Conservation (phyloP, 92 coral and sea anemone genomes). For the Isaurus tuberculatus region DNA sequence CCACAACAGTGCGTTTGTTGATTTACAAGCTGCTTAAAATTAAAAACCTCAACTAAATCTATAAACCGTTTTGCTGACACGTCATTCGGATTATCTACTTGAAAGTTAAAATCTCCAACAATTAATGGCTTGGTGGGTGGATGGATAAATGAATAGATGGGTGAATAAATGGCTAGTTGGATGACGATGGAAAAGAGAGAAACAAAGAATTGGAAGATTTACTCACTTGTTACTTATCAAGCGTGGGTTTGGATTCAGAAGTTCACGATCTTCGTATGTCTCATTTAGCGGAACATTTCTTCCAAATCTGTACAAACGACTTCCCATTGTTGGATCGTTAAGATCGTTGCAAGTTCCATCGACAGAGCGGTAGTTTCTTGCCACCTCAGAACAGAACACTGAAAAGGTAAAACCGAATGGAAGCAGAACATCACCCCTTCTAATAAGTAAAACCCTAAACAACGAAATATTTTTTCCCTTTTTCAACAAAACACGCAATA, state of each 20-base stretch:
- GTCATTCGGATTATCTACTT: no score
- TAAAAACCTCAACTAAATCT: no score
- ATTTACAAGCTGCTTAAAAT: no score
- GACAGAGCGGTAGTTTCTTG: constrained; percentile 61
- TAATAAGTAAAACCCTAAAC: not conserved
- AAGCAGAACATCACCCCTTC: not conserved
- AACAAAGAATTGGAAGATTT: no score
- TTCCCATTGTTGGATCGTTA: constrained; percentile 77
- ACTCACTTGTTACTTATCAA: constrained; percentile 68
- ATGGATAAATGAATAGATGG: not conserved
- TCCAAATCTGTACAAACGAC: constrained; percentile 79
- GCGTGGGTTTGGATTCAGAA: constrained; percentile 79
- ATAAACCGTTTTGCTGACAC: no score
- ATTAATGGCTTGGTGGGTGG: no score
- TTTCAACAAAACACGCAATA: no score
- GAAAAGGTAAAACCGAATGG: no score
- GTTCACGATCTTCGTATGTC: constrained; percentile 63
- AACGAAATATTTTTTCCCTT: no score
- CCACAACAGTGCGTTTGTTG: no score
- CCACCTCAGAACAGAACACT: constrained; percentile 78
- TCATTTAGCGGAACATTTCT: constrained; percentile 71
- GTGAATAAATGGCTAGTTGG: not conserved
- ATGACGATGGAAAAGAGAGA: not conserved
- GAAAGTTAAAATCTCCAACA: no score
- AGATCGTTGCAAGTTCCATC: constrained; percentile 90